Base-by-base conservation (phyloP, 2,797 vertebrate genomes). In the Myotis pilosus region DNA sequence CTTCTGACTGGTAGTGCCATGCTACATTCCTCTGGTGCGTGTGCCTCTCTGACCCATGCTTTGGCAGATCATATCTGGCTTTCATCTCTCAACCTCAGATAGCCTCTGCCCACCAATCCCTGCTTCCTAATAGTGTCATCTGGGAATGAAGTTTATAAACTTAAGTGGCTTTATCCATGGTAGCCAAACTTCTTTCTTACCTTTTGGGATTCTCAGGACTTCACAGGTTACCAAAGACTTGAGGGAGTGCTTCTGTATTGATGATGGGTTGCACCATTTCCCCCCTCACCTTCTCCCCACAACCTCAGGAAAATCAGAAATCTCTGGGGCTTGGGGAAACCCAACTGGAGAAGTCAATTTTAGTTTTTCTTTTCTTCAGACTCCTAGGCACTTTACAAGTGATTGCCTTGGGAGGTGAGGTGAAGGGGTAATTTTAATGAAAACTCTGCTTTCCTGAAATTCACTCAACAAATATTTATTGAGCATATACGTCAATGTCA, bases 371-470 rank as follows among this genome's bases (percentile, higher is more conserved):
- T 72, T 81, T 55, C 53, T 55, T 83, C 28, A 68, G 47, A 79
- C 19, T 94, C 19, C 38, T 8, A 74, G 30, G 41, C 60, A 92
- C 53, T 83, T 80, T 89, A 38, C 30, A 90, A 85, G 25, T 64
- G 66, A 71, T 76, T 68, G 28, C 28, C 36, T 75, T 44, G 13
- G 51, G 33, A 83, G 25, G 38, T 57, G 30, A 79, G 11, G n/a
- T 19, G 28, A 94, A 51, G 38, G 8, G 51, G 41, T 72, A 92
- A 64, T 28, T 23, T 75, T 71, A 72, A 9, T 30, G 41, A 88
- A 89, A 89, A 92, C 36, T 82, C 19, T 69, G 10, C 64, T 93
- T 84, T 44, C 76, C 41, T 88, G 36, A 89, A 93, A 69, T 51
- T 92, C 55, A 68, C 12, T 84, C 36, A 75, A 5, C 44, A 55